Evolutionary conservation across 2,113 vertebrate genomes (phyloP).

Genomic region (Reinhardtius hippoglossoides): DNA sequence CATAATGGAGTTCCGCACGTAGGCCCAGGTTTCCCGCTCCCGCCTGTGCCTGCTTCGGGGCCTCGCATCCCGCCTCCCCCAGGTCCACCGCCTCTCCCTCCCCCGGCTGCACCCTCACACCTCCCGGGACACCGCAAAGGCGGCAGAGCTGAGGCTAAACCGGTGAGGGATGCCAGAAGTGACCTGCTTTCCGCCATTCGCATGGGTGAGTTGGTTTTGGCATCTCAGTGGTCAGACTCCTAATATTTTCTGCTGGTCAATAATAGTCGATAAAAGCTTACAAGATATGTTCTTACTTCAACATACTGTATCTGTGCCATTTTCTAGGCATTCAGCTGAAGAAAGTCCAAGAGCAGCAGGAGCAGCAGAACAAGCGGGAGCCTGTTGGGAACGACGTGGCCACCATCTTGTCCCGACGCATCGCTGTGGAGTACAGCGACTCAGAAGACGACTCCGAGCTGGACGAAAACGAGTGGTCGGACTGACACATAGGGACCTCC

Average conservation of each 20-base stretch:
- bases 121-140: conserved; percentile 18
- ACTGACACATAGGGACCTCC: conserved; percentile 69
- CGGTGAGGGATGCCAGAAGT: conserved; percentile 87
- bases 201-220: conserved; percentile 86
- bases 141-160: conserved; percentile 60
- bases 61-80: conserved; percentile 85
- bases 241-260: no score
- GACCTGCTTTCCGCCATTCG: conserved; percentile 93
- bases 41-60: conserved; percentile 83
- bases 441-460: conserved; percentile 95
- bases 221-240: neutral
- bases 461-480: conserved; percentile 96
- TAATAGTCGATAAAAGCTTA: neutral
- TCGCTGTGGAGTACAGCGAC: conserved; percentile 95
- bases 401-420: conserved; percentile 94
- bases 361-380: conserved; percentile 92
- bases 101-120: conserved; percentile 73
- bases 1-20: conserved; percentile 76
- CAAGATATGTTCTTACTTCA: neutral
- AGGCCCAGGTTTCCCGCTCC: conserved; percentile 76
- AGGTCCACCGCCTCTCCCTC: conserved; percentile 76
- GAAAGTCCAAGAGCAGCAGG: conserved; percentile 95
- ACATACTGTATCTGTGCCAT: neutral
- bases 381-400: conserved; percentile 94
- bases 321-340: conserved; percentile 92